Conservation (phyloP, 2,888 invertebrate genomes). For the Hypselothyrea guttata region DNA sequence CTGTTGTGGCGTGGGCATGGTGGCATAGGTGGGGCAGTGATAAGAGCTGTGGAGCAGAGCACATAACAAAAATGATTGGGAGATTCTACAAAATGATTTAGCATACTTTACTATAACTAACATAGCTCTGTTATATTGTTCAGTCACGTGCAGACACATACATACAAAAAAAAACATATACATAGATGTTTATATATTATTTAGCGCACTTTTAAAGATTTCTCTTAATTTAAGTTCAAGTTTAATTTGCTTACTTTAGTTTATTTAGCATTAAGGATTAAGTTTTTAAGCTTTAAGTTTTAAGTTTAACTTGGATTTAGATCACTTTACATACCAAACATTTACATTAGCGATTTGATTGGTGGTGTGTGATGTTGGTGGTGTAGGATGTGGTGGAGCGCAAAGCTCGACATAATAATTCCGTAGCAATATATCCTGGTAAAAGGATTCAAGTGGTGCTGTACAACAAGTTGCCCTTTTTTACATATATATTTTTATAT, state of each 20-base stretch:
- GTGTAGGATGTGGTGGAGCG: conserved; percentile 78
- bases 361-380: conserved; percentile 79
- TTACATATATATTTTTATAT: conserved; percentile 61
- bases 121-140: conserved; percentile 37
- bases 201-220: conserved; percentile 45
- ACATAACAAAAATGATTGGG: conserved; percentile 13
- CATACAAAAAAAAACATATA: conserved; percentile 38
- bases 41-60: conserved; percentile 69
- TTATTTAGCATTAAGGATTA: no score
- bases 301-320: conserved; percentile 31
- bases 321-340: conserved; percentile 79
- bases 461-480: conserved; percentile 79
- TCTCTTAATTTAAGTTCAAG: conserved; percentile 32
- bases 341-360: conserved; percentile 78
- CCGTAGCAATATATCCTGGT: conserved; percentile 78
- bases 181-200: conserved; percentile 13
- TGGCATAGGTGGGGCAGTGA: conserved; percentile 78
- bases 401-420: conserved; percentile 79
- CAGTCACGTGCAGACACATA: conserved; percentile 74
- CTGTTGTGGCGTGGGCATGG: conserved; percentile 86
- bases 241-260: conserved; percentile 17
- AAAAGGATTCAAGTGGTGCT: conserved; percentile 79
- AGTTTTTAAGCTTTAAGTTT: conserved; percentile 11
- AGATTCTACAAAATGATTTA: neutral
- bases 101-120: conserved; percentile 18